Conservation (phyloP, 2,113 vertebrate species). For the Dromas ardeola region DNA sequence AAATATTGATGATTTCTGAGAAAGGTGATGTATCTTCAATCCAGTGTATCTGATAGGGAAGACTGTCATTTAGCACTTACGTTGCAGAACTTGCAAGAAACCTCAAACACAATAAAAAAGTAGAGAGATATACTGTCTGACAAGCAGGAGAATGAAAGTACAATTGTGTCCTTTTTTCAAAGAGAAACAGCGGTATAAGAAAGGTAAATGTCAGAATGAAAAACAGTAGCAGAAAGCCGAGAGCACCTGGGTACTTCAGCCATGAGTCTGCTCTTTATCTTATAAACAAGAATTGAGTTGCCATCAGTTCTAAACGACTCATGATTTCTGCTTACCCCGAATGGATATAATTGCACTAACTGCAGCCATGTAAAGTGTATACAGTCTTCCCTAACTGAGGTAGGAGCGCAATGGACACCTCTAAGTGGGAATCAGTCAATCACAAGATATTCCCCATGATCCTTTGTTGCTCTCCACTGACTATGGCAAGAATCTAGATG, state of each 20-base stretch:
- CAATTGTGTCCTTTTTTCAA: background rate
- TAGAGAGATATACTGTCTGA: background rate
- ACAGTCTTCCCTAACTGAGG: background rate
- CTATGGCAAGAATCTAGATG: background rate
- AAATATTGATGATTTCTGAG: background rate
- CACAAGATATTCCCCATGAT: background rate
- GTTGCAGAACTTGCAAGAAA: background rate
- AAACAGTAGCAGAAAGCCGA: background rate
- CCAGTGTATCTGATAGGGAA: background rate
- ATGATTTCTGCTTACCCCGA: background rate
- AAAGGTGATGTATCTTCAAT: background rate
- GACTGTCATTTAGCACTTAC: background rate
- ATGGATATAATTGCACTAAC: background rate
- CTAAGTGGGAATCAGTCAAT: background rate
- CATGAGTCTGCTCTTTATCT: background rate
- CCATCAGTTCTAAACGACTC: background rate
- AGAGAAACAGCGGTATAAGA: fast-evolving
- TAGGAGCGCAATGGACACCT: background rate
- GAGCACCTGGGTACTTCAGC: background rate
- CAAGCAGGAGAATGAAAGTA: background rate
- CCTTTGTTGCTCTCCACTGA: background rate
- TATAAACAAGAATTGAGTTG: background rate
- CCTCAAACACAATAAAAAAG: background rate
- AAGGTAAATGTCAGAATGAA: background rate
- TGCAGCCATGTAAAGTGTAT: background rate